Evolutionary conservation across 1,140 invertebrate genomes (phyloP), one percentile per base, ranked within the genome.

Genomic region (Sycobia sp.): DNA sequence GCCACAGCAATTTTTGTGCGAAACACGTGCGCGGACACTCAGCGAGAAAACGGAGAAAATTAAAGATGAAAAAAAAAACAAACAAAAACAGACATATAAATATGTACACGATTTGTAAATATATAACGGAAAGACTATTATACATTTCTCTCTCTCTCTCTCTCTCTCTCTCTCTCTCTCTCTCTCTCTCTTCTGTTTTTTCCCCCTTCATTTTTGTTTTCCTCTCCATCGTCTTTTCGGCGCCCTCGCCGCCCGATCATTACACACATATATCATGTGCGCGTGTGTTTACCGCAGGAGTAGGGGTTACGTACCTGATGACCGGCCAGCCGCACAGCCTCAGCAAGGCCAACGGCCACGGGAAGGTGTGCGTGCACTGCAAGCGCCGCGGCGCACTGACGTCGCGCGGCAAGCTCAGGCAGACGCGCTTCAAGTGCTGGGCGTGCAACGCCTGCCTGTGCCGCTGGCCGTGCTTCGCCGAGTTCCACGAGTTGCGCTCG

Each of bases 361-460:
- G 81, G 70, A 83, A 83, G 81, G 79, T 82, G 73, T 82, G 81
- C 76, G 75, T 81, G 72, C 79, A 82, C 77, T 82, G 81, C 78
- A 82, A 81, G 76, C 74, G 77, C 67, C 79, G 75, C 67, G 78
- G 80, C 70, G 74, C 81, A 68, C 73, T 81, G 61, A 82, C 81
- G 67, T 81, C 79, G 73, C 77, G 78, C 70, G 81, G 81, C 72
- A 81, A 81, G 61, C 78, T 81, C 71, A 77, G 76, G 65, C 81
- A 82, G 77, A 82, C 81, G 70, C 79, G 81, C 74, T 82, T 82
- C 80, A 82, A 82, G 76, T 82, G 81, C 69, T 81, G 79, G 79
- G 71, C 78, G 76, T 83, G 81, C 74, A 81, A 83, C 79, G 79
- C 78, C 74, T 82, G 80, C 73, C 74, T 83, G 67, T 83, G 80